Evolutionary conservation across 1,140 invertebrate species (phyloP).

Genomic region (Bombus picipes): DNA sequence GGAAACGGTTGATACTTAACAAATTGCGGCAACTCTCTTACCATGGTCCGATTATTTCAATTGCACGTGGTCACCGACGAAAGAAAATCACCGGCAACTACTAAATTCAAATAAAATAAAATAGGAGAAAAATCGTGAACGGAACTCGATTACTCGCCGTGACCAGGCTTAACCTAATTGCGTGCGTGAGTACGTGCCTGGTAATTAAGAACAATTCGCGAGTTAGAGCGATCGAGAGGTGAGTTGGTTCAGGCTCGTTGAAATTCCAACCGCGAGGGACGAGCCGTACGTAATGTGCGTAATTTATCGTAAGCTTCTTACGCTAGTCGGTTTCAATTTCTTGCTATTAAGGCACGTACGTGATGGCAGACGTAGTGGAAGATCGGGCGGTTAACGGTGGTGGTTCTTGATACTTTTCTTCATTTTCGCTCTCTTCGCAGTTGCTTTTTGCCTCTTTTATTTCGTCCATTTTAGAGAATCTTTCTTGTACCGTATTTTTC

Average conservation of each 20-base stretch:
- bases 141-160: neutral
- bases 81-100: neutral
- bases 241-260: neutral
- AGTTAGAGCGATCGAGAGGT: constrained; percentile 1
- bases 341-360: neutral
- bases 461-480: neutral
- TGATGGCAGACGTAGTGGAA: neutral
- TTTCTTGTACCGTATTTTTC: neutral
- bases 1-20: constrained; percentile 12
- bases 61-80: neutral
- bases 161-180: neutral
- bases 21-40: constrained; percentile 11
- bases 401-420: neutral
- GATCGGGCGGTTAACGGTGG: constrained; percentile 5
- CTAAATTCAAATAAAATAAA: neutral
- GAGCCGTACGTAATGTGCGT: constrained; percentile 17
- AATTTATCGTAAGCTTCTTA: constrained; percentile 35
- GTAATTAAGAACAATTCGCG: constrained; percentile 39
- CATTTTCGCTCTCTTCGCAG: too few relatives aligned
- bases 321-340: constrained; percentile 38
- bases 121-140: neutral
- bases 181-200: neutral
- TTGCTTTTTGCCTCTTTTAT: too few relatives aligned
- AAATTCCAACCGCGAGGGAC: constrained; percentile 31
- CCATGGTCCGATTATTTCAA: neutral